phyloP scores from a whole-genome alignment of 2,888 invertebrate genomes.

The Phortica okadai region DNA sequence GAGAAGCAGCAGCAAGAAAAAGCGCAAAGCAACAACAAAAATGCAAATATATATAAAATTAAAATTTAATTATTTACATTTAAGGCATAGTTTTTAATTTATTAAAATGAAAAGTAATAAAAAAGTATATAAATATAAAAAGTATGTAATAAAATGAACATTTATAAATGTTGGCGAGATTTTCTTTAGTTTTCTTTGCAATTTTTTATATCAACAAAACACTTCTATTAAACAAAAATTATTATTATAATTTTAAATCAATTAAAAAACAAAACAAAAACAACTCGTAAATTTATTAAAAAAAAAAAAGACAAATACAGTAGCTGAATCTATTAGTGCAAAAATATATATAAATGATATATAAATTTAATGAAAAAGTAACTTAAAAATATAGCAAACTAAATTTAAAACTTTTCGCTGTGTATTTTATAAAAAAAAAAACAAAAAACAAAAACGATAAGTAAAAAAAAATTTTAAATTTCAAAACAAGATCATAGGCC shows the following conservation, averaged over 20 bases:
- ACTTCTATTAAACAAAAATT: conserved; percentile 1
- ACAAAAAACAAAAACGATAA: conserved; percentile 34
- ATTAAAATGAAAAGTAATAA: neutral
- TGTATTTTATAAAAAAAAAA: conserved; percentile 31
- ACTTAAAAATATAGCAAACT: conserved; percentile 34
- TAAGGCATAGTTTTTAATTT: conserved; percentile 23
- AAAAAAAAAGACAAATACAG: conserved; percentile 13
- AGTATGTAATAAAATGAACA: neutral
- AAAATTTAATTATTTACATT: conserved; percentile 6
- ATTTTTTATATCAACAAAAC: neutral
- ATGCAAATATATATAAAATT: conserved; percentile 22
- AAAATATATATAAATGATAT: neutral
- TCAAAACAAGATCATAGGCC: neutral
- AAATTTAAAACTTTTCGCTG: conserved; percentile 35
- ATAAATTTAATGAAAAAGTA: conserved; percentile 33
- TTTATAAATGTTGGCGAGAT: conserved; percentile 9
- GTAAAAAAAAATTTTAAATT: neutral
- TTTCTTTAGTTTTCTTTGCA: conserved; percentile 8
- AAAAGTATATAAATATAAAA: neutral
- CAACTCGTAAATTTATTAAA: conserved; percentile 36
- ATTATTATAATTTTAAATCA: neutral
- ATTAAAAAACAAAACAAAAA: conserved; percentile 14
- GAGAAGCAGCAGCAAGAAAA: neutral
- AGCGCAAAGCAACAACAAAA: conserved; percentile 30
- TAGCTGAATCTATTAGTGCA: conserved; percentile 25